Evolutionary conservation across 1,140 invertebrate species (phyloP), one percentile per base, ranked within the genome.

Genomic region (Platorchestia sp.): DNA sequence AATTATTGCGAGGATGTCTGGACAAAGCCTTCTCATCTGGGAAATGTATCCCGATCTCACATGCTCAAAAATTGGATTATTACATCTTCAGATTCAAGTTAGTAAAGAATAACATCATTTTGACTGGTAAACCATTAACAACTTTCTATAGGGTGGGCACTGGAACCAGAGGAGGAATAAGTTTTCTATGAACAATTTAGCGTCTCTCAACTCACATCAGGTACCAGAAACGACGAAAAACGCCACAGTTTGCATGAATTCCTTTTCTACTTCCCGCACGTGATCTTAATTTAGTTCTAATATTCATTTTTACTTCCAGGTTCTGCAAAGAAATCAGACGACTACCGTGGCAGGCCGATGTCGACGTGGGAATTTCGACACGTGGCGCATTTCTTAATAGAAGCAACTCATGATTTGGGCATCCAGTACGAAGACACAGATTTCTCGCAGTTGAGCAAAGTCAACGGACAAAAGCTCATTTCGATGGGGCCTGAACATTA

Each of bases 401-500:
- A 95, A 40, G 95, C 95, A 10, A 90, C 86, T 0, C 59, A 95
- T 41, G 95, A 95, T 41, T 45, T 95, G 41, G 45, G 89, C 41
- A 95, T 95, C 75, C 59, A 89, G 47, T 53, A 87, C 41, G 95
- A 90, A 86, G 44, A 95, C 45, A 86, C 89, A 40, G 89, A 95
- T 45, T 90, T 95, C n/a, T 90, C 86, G 19, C 91, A 93, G 91
- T 36, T 93, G 40, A 95, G 95, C 41, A 90, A 87, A 36, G 95
- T 90, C 43, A 95, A 95, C 45, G 95, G 95, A 45, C 47, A 87
- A 40, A 90, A 86, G 86, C 86, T 95, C 40, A 42, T 95, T 16
- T 16, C n/a, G 27, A 95, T 95, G 95, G 36, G 19, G 87, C 95
- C 95, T 86, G 89, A 90, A 47, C 22, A 90, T 45, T 95, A 90